Conservation (phyloP, 2,113 vertebrate genomes). For the Heloderma charlesbogerti region DNA sequence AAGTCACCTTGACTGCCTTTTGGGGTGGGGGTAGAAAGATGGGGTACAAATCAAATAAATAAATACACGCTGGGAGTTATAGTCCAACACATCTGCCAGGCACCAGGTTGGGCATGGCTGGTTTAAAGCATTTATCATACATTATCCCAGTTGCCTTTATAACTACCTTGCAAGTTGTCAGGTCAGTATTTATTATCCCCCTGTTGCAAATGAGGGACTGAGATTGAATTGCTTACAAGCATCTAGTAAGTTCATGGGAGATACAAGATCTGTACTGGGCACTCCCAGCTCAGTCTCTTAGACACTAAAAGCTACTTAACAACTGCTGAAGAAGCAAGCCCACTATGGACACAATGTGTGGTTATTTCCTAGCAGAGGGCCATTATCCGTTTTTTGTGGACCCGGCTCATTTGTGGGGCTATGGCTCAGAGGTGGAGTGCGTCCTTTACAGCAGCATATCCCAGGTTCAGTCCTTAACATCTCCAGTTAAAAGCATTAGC, state of each 20-base stretch:
- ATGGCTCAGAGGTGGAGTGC: background rate
- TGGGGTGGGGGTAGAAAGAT: too few relatives aligned
- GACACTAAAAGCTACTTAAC: background rate
- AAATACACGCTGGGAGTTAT: too few relatives aligned
- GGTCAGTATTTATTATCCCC: background rate
- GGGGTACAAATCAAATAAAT: too few relatives aligned
- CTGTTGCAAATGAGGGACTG: background rate
- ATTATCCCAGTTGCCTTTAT: background rate
- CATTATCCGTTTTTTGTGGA: background rate
- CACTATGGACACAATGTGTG: background rate
- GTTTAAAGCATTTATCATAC: background rate
- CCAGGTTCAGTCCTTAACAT: background rate
- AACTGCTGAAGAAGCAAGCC: conserved; percentile 1
- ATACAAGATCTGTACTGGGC: background rate
- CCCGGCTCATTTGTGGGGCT: background rate
- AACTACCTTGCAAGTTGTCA: background rate
- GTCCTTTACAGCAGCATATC: background rate
- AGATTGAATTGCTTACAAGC: background rate
- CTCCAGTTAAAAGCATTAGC: background rate
- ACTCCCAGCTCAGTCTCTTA: background rate
- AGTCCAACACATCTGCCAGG: too few relatives aligned
- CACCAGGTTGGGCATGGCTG: too few relatives aligned
- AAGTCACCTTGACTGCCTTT: too few relatives aligned
- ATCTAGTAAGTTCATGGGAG: background rate
- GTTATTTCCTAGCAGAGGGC: background rate